These are phyloP conservation scores for Epirrita christyi DNA, from an alignment of 2,888 invertebrate species.

Conservation along the genomic window DNA sequence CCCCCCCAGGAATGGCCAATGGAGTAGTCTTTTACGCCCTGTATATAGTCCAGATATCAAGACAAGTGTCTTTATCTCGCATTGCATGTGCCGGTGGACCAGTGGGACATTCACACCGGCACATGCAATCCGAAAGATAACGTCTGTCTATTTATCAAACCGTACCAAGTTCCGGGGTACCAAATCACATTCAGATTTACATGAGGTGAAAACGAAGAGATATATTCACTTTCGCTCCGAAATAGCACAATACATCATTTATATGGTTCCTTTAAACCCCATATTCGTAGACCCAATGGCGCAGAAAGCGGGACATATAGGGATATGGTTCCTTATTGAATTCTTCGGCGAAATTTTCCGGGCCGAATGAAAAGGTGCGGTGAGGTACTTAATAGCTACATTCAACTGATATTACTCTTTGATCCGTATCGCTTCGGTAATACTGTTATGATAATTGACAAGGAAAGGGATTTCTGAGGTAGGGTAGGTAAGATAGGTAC, in stretches of 20 bases:
- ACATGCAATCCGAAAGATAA: conserved; percentile 13
- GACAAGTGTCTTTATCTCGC: neutral
- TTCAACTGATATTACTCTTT: conserved; percentile 35
- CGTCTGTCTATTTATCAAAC: conserved; percentile 32
- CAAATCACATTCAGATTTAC: conserved; percentile 26
- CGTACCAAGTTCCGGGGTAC: conserved; percentile 21
- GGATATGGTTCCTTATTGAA: conserved; percentile 60
- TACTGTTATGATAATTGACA: conserved; percentile 23
- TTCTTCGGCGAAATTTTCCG: conserved; percentile 58
- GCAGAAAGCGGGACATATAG: conserved; percentile 59
- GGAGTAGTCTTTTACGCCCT: conserved; percentile 1
- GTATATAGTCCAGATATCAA: conserved; percentile 4
- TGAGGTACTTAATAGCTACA: conserved; percentile 49
- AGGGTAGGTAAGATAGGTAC: neutral
- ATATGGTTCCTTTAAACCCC: conserved; percentile 50
- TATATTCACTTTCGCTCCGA: conserved; percentile 62
- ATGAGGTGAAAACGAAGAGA: conserved; percentile 35
- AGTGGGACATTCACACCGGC: neutral
- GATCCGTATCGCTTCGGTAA: conserved; percentile 23
- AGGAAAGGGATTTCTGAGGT: conserved; percentile 14
- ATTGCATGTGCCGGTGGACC: too few species aligned
- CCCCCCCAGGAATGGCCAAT: too few species aligned
- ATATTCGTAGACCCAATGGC: conserved; percentile 63
- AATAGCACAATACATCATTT: conserved; percentile 63
- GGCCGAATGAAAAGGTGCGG: conserved; percentile 46